Conservation (phyloP, 1,140 invertebrate genomes). For the Drosophila sucinea region DNA sequence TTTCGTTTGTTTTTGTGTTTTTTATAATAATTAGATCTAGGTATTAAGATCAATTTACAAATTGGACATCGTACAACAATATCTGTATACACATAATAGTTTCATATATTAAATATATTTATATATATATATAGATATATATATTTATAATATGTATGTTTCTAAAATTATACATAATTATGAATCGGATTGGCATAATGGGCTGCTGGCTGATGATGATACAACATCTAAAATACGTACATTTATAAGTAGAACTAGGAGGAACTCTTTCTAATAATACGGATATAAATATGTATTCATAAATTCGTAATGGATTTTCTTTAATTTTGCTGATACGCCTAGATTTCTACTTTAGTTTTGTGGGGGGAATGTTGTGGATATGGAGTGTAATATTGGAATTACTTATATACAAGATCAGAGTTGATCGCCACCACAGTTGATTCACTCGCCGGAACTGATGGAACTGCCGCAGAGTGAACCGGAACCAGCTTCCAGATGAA, state of each 20-base stretch:
- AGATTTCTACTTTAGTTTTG: conserved; percentile 35
- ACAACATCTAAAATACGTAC: conserved; percentile 56
- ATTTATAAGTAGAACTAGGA: conserved; percentile 62
- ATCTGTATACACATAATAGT: conserved; percentile 53
- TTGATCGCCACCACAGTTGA: not conserved
- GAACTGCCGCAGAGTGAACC: conserved; percentile 74
- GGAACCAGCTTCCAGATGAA: conserved; percentile 59
- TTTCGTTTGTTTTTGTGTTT: conserved; percentile 60
- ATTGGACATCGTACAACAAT: conserved; percentile 79
- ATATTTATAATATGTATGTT: conserved; percentile 17
- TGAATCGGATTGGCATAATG: conserved; percentile 47
- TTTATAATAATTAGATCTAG: conserved; percentile 59
- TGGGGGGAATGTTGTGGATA: conserved; percentile 51
- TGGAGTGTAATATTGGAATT: conserved; percentile 39
- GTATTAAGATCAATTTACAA: conserved; percentile 74
- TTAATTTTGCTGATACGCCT: conserved; percentile 61
- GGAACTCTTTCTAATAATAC: conserved; percentile 47
- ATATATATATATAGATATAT: conserved; percentile 50
- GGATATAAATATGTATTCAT: conserved; percentile 60
- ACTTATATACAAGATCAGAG: conserved; percentile 8
- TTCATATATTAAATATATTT: conserved; percentile 29
- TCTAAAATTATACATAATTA: conserved; percentile 37
- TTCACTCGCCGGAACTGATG: conserved; percentile 73
- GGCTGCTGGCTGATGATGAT: conserved; percentile 17
- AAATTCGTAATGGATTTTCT: conserved; percentile 71